Base-by-base conservation (phyloP, 2,888 invertebrate species). In the Chironomus tentans region DNA sequence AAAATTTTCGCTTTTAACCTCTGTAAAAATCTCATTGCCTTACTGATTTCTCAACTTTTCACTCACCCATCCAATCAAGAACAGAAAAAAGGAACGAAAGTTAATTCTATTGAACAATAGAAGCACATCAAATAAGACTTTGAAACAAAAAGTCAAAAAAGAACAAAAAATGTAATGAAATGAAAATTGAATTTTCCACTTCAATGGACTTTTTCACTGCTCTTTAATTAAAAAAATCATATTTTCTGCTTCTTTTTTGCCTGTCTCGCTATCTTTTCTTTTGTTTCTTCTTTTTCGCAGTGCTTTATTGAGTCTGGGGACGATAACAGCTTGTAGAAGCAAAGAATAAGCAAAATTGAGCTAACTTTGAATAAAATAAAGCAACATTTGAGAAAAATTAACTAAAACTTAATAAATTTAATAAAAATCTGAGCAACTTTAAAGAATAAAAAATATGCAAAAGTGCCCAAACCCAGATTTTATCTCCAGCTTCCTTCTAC, bases 121-220 rank as follows among this genome's bases (percentile, higher is more conserved):
- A 56, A 56, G 56, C 56, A 56, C 15, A 15, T 56, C 56, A 56
- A 18, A 15, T 15, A 15, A 56, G 18, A 7, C 15, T 56, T 56
- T 56, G 18, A 56, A 56, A 56, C 56, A 21, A 70, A 46, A 70
- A 70, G n/a, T n/a, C 15, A 48, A 15, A 70, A n/a, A 56, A 7
- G 70, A 21, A 18, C 15, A 21, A 47, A 47, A 18, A 70, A 48
- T 18, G 47, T 46, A 70, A 70, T 48, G 22, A 70, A 70, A 70
- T 38, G 70, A 47, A 70, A 70, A 70, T 70, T 70, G 70, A 70
- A 70, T 70, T 70, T 70, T 70, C 47, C 7, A 47, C 70, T 70
- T 48, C 70, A 70, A 47, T 48, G 48, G 70, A 70, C 56, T 15
- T 56, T 15, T 56, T 70, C 47, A 47, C 47, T 21, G 70, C 47